These are phyloP conservation scores for Drosophila falleni DNA, from an alignment of 2,888 invertebrate species.

Conservation along the genomic window DNA sequence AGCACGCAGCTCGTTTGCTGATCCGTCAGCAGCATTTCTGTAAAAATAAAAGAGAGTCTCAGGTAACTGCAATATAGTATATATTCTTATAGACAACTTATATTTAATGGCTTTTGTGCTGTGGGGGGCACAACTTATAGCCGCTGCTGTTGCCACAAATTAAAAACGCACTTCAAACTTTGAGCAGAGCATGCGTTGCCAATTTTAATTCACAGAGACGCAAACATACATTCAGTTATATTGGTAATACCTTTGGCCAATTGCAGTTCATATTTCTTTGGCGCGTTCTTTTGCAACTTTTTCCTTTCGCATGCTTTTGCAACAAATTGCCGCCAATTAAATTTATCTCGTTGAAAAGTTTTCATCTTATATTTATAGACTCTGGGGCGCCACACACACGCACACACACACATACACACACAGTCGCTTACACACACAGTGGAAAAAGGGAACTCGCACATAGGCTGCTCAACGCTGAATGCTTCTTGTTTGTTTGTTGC, in stretches of 20 bases:
- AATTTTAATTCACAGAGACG: conserved; percentile 59
- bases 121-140: conserved; percentile 15
- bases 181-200: conserved; percentile 50
- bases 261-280: conserved; percentile 77
- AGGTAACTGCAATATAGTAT: conserved; percentile 4
- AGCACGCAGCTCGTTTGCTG: conserved; percentile 87
- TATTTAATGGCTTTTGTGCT: conserved; percentile 41
- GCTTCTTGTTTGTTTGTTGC: conserved; percentile 38
- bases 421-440: no score
- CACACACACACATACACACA: conserved; percentile 1
- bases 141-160: conserved; percentile 64
- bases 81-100: conserved; percentile 43
- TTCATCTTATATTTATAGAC: conserved; percentile 82
- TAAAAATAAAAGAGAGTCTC: conserved; percentile 2
- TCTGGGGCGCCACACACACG: conserved; percentile 34
- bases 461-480: conserved; percentile 25
- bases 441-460: background rate
- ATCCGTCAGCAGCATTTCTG: conserved; percentile 82
- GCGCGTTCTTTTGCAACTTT: conserved; percentile 69
- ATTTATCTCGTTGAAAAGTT: conserved; percentile 83
- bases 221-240: conserved; percentile 17
- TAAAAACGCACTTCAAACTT: conserved; percentile 73
- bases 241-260: conserved; percentile 65
- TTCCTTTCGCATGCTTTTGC: conserved; percentile 67
- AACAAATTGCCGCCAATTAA: conserved; percentile 83